These are phyloP conservation scores for Chunga burmeisteri DNA, from an alignment of 2,113 vertebrate species.

Conservation along the genomic window DNA sequence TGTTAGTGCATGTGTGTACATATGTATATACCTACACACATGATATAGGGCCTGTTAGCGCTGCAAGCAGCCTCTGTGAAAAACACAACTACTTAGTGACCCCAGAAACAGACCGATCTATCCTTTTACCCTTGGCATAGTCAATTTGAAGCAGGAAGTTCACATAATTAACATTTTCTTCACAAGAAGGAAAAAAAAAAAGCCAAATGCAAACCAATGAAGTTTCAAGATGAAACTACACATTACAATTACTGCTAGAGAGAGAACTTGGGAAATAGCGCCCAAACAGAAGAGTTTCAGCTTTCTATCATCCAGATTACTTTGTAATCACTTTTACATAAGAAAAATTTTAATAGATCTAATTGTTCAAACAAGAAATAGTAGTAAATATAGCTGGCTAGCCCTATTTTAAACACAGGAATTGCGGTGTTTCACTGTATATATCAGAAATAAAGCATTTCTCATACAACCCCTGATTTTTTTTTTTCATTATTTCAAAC, in stretches of 20 bases:
- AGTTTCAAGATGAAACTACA: background rate
- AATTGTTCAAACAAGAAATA: background rate
- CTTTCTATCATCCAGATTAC: background rate
- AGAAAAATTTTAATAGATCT: background rate
- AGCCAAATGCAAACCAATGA: background rate
- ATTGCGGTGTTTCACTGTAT: background rate
- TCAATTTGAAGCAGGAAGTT: background rate
- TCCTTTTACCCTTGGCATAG: background rate
- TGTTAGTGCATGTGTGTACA: accelerated
- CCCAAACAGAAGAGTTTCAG: background rate
- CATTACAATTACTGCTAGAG: background rate
- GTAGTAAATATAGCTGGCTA: background rate
- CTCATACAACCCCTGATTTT: background rate
- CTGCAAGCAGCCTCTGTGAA: background rate
- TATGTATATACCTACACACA: too few relatives aligned
- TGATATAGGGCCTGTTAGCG: accelerated
- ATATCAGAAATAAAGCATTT: background rate
- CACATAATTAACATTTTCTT: background rate
- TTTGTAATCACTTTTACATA: background rate
- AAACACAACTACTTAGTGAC: background rate
- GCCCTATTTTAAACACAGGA: background rate
- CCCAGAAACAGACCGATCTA: background rate
- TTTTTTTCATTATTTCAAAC: background rate
- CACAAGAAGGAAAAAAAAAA: background rate
- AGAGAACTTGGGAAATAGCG: background rate